Evolutionary conservation across 2,888 invertebrate species (phyloP).

Genomic region (Drosophila neonasuta): DNA sequence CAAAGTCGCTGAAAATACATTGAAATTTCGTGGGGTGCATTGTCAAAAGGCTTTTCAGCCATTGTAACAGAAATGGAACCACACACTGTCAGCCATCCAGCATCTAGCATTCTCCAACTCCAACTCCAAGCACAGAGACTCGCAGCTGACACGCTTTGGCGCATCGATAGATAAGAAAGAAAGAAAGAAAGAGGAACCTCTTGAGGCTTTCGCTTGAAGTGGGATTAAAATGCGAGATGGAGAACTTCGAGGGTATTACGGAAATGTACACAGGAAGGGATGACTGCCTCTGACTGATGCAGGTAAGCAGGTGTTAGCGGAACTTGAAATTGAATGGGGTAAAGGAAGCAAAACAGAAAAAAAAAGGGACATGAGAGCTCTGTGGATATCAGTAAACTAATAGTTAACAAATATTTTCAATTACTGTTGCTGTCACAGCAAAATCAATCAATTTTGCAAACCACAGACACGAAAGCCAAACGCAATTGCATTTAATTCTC

Average conservation of each 20-base stretch:
- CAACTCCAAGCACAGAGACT: too few relatives aligned
- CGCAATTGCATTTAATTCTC: conserved; percentile 70
- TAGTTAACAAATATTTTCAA: conserved; percentile 76
- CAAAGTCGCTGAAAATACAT: conserved; percentile 54
- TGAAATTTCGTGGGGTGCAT: conserved; percentile 58
- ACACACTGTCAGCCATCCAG: conserved; percentile 16
- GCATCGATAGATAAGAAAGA: conserved; percentile 64
- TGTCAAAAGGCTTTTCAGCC: conserved; percentile 67
- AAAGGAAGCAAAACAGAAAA: not conserved
- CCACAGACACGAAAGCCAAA: conserved; percentile 57
- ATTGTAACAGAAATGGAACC: conserved; percentile 40
- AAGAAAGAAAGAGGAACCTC: conserved; percentile 47
- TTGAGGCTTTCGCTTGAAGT: conserved; percentile 63
- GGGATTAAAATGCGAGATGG: conserved; percentile 57
- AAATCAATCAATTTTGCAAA: conserved; percentile 69
- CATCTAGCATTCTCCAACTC: not conserved
- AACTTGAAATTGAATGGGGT: conserved; percentile 22
- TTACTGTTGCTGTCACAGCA: conserved; percentile 76
- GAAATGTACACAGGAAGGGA: conserved; percentile 68
- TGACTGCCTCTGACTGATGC: conserved; percentile 41
- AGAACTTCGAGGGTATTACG: conserved; percentile 48
- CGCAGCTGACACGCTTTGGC: conserved; percentile 73
- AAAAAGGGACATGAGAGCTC: not conserved
- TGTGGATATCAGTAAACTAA: conserved; percentile 55
- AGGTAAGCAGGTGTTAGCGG: conserved; percentile 41